Conservation (phyloP, 2,113 vertebrate genomes). For the Otus sunia region DNA sequence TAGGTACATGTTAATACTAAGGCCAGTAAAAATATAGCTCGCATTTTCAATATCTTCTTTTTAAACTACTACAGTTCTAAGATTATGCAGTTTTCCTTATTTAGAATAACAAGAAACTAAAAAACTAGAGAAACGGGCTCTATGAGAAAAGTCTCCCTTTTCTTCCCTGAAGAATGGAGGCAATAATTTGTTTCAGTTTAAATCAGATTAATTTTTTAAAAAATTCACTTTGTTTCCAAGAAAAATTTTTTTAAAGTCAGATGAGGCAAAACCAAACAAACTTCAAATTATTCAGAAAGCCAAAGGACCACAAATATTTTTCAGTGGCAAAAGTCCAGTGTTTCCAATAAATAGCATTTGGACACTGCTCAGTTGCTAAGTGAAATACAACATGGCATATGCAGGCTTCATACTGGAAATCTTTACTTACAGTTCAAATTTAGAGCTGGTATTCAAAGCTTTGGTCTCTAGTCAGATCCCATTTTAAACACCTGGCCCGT, state of each 20-base stretch:
- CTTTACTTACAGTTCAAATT: slow-evolving; percentile 30
- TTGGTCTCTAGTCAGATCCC: background rate
- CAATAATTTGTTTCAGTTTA: slow-evolving; percentile 6
- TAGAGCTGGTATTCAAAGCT: background rate
- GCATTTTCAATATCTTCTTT: background rate
- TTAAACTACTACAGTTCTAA: background rate
- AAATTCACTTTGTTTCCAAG: background rate
- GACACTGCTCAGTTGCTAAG: background rate
- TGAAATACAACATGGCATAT: slow-evolving; percentile 13
- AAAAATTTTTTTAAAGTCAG: background rate
- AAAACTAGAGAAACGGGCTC: background rate
- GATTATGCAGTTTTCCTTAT: background rate
- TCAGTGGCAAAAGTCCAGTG: slow-evolving; percentile 20
- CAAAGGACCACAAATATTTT: slow-evolving; percentile 48
- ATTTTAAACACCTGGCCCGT: background rate
- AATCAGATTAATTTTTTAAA: background rate
- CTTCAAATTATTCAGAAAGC: slow-evolving; percentile 11
- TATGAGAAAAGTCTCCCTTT: background rate
- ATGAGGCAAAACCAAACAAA: slow-evolving; percentile 25
- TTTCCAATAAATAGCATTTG: slow-evolving; percentile 38
- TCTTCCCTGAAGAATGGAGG: background rate
- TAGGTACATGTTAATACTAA: background rate
- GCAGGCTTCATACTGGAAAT: background rate
- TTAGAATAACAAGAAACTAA: background rate
- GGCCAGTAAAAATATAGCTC: background rate